Evolutionary conservation across 2,888 invertebrate genomes (phyloP).

Genomic region (Dasysyrphus albostriatus): DNA sequence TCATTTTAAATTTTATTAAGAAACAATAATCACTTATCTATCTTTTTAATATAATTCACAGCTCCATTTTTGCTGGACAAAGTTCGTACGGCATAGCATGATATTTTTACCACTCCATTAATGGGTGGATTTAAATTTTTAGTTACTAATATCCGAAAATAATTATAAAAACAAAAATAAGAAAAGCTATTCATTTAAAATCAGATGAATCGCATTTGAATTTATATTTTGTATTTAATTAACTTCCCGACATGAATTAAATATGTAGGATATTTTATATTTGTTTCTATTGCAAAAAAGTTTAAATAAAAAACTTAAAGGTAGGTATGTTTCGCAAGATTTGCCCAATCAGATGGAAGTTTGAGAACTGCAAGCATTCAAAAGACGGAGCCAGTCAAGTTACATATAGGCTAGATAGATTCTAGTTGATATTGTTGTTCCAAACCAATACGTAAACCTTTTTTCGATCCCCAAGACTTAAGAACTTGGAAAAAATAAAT

Average conservation of each 20-base stretch:
- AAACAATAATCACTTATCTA: not conserved
- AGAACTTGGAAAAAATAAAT: no score
- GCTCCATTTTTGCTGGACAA: constrained; percentile 63
- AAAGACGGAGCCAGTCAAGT: no score
- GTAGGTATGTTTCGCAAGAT: not conserved
- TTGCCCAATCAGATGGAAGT: not conserved
- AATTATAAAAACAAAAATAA: not conserved
- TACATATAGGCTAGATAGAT: no score
- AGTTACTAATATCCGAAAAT: constrained; percentile 62
- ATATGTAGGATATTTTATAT: no score
- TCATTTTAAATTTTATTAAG: constrained; percentile 8
- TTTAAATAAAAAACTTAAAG: not conserved
- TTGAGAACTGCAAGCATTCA: no score
- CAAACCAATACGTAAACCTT: no score
- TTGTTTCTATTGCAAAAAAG: not conserved
- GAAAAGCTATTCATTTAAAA: not conserved
- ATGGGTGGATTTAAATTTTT: constrained; percentile 58
- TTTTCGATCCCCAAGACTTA: no score
- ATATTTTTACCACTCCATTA: constrained; percentile 52
- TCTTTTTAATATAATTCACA: constrained; percentile 14
- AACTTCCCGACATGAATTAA: not conserved
- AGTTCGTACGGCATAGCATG: constrained; percentile 57
- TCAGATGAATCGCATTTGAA: not conserved
- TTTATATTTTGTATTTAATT: not conserved
- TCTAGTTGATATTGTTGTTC: no score